phyloP scores from a whole-genome alignment of 1,140 invertebrate genomes.

The Magallana gigas region DNA sequence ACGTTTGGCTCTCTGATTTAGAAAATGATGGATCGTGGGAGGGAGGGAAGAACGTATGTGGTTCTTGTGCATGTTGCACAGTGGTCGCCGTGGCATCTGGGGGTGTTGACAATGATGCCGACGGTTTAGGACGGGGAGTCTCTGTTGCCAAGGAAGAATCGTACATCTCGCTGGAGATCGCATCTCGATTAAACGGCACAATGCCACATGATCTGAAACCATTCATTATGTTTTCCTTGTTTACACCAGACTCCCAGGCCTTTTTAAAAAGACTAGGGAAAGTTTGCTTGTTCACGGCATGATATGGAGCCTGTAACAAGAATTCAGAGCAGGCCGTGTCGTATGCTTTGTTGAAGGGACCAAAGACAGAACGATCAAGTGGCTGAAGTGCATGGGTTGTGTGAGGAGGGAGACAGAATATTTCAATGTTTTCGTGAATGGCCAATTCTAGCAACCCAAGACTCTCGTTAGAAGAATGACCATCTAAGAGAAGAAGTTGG shows the following conservation, averaged over 20 bases:
- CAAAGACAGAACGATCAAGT: slow-evolving; percentile 59
- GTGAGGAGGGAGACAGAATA: slow-evolving; percentile 60
- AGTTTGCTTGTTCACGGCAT: no score
- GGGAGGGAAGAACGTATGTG: background rate
- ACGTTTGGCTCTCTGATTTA: background rate
- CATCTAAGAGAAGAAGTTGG: slow-evolving; percentile 47
- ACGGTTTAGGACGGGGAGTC: background rate
- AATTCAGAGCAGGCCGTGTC: slow-evolving; percentile 52
- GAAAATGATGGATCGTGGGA: background rate
- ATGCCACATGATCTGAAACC: background rate
- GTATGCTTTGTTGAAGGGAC: slow-evolving; percentile 59
- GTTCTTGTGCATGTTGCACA: background rate
- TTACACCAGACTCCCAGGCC: no score
- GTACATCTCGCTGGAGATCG: background rate
- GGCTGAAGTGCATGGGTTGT: slow-evolving; percentile 64
- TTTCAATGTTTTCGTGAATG: slow-evolving; percentile 51
- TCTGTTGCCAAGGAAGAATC: slow-evolving; percentile 10
- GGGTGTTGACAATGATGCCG: no score
- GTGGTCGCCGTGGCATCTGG: no score
- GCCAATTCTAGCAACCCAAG: slow-evolving; percentile 38
- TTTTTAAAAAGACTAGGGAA: no score
- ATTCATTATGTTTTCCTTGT: no score
- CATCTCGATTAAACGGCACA: slow-evolving; percentile 37
- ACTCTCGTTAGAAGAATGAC: slow-evolving; percentile 40
- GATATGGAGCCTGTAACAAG: background rate